Evolutionary conservation across 2,888 invertebrate species (phyloP).

Genomic region (Drosophila anomelani): DNA sequence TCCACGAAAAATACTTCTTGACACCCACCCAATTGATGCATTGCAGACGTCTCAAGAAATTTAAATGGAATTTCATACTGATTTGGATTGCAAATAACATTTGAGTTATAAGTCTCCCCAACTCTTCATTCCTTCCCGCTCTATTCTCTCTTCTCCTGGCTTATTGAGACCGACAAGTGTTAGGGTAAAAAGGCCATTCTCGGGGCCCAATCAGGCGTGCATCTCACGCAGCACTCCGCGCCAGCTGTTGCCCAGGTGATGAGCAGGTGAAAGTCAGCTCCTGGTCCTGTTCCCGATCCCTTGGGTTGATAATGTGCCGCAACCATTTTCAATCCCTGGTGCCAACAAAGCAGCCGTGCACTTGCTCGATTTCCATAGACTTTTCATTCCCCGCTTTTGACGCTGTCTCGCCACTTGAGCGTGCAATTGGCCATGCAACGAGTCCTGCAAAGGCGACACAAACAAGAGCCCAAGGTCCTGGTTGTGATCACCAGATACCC

Average conservation of each 20-base stretch:
- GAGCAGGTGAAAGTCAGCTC: constrained; percentile 29
- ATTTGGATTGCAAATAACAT: constrained; percentile 19
- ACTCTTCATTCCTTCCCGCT: background rate
- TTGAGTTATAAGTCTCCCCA: background rate
- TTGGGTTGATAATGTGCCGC: constrained; percentile 55
- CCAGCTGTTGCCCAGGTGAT: constrained; percentile 55
- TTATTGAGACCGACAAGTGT: constrained; percentile 15
- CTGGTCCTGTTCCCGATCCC: background rate
- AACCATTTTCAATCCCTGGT: constrained; percentile 17
- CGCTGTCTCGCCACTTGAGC: constrained; percentile 60
- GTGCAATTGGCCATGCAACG: constrained; percentile 76
- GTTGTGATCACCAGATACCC: background rate
- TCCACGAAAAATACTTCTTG: background rate
- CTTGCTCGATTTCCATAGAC: constrained; percentile 48
- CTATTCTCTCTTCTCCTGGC: background rate
- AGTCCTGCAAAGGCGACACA: constrained; percentile 40
- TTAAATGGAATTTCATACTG: constrained; percentile 10
- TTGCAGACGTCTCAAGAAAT: background rate
- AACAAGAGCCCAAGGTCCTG: constrained; percentile 5
- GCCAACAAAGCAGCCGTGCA: constrained; percentile 37
- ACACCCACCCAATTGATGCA: background rate
- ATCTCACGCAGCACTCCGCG: constrained; percentile 30
- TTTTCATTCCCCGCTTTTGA: constrained; percentile 45
- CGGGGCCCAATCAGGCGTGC: constrained; percentile 38
- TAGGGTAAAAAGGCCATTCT: constrained; percentile 17